phyloP scores from a whole-genome alignment of 2,888 invertebrate species.

The Byasa hedistus region DNA sequence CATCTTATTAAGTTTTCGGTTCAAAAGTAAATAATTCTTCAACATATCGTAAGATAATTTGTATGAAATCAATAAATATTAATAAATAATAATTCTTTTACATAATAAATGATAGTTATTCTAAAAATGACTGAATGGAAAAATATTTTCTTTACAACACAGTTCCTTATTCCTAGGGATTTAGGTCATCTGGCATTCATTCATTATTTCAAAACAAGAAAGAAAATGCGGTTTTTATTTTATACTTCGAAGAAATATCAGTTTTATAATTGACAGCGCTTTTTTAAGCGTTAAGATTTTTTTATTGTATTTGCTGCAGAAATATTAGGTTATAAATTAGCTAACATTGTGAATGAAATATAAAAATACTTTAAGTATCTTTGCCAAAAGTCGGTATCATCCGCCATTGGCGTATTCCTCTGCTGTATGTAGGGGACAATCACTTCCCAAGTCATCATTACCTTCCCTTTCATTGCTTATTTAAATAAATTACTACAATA shows the following conservation, averaged over 20 bases:
- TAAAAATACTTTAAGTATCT: too few relatives aligned
- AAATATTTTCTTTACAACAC: constrained; percentile 17
- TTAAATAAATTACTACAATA: too few relatives aligned
- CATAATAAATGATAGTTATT: background rate
- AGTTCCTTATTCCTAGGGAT: constrained; percentile 18
- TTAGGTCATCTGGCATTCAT: constrained; percentile 21
- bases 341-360: too few relatives aligned
- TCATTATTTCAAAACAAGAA: constrained; percentile 24
- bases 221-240: background rate
- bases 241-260: constrained; percentile 1
- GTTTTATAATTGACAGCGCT: background rate
- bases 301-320: background rate
- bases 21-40: too few relatives aligned
- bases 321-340: too few relatives aligned
- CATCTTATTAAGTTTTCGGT: too few relatives aligned
- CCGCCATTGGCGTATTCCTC: too few relatives aligned
- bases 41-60: too few relatives aligned
- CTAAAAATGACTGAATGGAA: background rate
- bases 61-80: background rate
- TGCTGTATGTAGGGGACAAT: too few relatives aligned
- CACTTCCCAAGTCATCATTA: too few relatives aligned
- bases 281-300: background rate
- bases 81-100: background rate
- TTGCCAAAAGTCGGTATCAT: too few relatives aligned
- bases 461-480: too few relatives aligned